phyloP scores from a whole-genome alignment of 2,113 vertebrate genomes.

The Micromys minutus region DNA sequence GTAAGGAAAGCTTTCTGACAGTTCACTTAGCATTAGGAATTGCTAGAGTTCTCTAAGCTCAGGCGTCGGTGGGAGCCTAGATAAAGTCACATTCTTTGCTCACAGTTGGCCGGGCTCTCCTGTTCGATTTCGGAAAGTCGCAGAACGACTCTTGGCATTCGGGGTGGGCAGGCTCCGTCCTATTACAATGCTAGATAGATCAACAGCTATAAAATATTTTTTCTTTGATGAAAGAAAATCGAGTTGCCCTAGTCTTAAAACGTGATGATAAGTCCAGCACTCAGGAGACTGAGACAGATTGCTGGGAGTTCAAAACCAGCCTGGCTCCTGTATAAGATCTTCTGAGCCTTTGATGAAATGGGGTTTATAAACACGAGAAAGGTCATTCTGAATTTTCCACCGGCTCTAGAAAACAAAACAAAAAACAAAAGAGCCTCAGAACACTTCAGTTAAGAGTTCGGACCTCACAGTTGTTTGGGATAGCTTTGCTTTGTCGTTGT shows the following conservation, averaged over 20 bases:
- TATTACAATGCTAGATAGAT: neutral
- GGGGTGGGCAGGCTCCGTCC: neutral
- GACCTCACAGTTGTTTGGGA: neutral
- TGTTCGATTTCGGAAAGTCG: neutral
- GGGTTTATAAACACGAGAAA: neutral
- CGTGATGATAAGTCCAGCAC: neutral
- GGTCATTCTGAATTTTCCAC: neutral
- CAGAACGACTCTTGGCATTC: neutral
- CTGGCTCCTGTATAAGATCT: neutral
- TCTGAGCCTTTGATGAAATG: neutral
- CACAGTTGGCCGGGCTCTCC: neutral
- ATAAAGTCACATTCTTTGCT: neutral
- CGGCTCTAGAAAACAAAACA: neutral
- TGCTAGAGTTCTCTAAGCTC: neutral
- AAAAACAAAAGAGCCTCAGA: neutral
- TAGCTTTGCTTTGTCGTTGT: neutral
- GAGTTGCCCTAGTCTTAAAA: neutral
- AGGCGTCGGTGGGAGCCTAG: too few relatives aligned
- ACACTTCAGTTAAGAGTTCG: neutral
- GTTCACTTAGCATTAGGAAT: neutral
- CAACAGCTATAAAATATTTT: neutral
- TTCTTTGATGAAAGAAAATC: neutral
- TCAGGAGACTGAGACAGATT: neutral
- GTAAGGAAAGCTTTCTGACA: neutral
- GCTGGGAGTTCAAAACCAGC: neutral